phyloP scores from a whole-genome alignment of 2,888 invertebrate genomes.

The Bombylius discolor region DNA sequence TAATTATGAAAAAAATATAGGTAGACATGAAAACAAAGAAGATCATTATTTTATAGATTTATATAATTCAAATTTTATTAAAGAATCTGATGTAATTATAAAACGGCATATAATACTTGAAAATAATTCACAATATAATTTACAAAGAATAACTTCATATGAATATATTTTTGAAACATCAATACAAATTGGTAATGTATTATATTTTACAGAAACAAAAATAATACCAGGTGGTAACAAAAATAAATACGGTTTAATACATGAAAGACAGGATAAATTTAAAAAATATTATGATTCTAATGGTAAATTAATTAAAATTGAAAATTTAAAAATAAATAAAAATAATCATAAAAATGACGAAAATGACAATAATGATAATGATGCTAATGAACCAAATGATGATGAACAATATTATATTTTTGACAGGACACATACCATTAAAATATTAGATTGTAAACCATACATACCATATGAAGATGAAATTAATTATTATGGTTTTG shows the following conservation, averaged over 20 bases:
- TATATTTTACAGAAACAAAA: not conserved
- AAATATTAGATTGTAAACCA: constrained; percentile 3
- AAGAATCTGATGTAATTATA: too few relatives aligned
- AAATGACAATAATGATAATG: not conserved
- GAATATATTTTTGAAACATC: not conserved
- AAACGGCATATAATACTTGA: too few relatives aligned
- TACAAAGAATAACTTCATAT: not conserved
- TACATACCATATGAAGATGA: not conserved
- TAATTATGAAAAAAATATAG: too few relatives aligned
- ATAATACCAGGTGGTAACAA: not conserved
- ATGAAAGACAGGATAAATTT: not conserved
- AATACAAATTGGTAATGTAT: not conserved
- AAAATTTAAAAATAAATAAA: not conserved
- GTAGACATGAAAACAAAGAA: too few relatives aligned
- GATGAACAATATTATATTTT: not conserved
- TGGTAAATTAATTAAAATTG: not conserved
- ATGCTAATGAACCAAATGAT: not conserved
- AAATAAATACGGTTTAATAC: not conserved
- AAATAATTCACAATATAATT: too few relatives aligned
- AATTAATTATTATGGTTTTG: constrained; percentile 7
- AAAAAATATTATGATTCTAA: not conserved
- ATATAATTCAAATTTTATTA: too few relatives aligned
- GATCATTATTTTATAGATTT: too few relatives aligned
- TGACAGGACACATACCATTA: not conserved
- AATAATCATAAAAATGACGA: not conserved